Evolutionary conservation across 2,113 vertebrate genomes (phyloP), one percentile per base, ranked within the genome.

Genomic region (Phaethon lepturus): DNA sequence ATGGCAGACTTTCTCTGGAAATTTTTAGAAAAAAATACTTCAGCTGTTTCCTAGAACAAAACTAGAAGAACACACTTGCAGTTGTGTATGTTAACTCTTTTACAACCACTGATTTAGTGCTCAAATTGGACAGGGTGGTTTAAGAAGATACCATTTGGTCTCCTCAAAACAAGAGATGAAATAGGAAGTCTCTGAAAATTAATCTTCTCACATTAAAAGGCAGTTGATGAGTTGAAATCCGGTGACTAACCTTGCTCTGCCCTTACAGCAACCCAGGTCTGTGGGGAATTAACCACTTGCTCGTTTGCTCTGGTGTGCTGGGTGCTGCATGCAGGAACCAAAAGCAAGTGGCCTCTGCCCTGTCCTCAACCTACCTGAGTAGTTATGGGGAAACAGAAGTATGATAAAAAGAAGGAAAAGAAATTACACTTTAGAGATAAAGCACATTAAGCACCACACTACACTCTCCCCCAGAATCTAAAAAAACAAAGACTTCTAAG

Each of bases 21-120:
- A 49, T 33, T 56, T 79, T 88, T 23, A 63, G 31, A 28, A 44
- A 63, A 81, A 78, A 33, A 9, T 0, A 45, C 12, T 50, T 94
- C 25, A 73, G 16, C 66, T 90, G 62, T 83, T 92, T 73, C 86
- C 67, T 64, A 79, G 86, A 90, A 76, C 44, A 79, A 92, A 86
- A 92, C 14, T 52, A 53, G 66, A 93, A 92, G 53, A 75, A 72
- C 15, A 53, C 10, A 20, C 38, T 81, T 91, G 26, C 52, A 49
- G 67, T 68, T 55, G 38, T 9, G 13, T 13, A 16, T 3, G 12
- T 50, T 74, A 62, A 62, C 25, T 74, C 55, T 55, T 64, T 14
- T 22, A 64, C 26, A 72, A 28, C 19, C 15, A 18, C 4, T 20
- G 33, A 16, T 93, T 82, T 52, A 71, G 71, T 7, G 22, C 23